These are phyloP conservation scores for Diadophis punctatus DNA, from an alignment of 2,113 vertebrate genomes.

Conservation along the genomic window DNA sequence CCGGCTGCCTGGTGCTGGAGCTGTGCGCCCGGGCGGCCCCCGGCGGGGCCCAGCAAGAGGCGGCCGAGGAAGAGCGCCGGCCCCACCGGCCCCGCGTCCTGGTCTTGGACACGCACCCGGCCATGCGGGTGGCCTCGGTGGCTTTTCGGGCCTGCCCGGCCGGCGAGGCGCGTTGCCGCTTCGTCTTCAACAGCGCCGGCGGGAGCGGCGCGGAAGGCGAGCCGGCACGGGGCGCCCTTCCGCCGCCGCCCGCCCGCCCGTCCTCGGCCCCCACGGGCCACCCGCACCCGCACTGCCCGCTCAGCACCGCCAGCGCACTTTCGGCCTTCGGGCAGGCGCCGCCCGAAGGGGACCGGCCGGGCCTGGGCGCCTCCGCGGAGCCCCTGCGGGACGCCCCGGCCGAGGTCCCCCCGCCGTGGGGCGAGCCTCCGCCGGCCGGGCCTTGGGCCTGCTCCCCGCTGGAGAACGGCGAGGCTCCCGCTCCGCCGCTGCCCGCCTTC, in stretches of 20 bases:
- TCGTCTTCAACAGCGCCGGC: background rate
- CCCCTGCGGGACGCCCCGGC: conserved; percentile 18
- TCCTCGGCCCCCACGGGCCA: background rate
- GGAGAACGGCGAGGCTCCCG: background rate
- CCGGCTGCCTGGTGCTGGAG: conserved; percentile 86
- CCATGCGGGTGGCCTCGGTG: conserved; percentile 78
- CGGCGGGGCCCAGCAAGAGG: background rate
- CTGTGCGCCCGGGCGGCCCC: conserved; percentile 57
- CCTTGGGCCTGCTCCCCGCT: too few relatives aligned
- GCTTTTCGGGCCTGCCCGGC: conserved; percentile 64
- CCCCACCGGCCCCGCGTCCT: conserved; percentile 51
- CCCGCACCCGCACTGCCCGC: conserved; percentile 23
- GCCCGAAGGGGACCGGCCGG: conserved; percentile 53
- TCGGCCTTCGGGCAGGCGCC: conserved; percentile 33
- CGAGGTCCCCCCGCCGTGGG: background rate
- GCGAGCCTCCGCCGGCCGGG: background rate
- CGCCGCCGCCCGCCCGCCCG: background rate
- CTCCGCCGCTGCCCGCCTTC: conserved; percentile 37
- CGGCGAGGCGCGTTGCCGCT: background rate
- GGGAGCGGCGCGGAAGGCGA: background rate
- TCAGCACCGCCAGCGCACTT: conserved; percentile 10
- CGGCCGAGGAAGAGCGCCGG: background rate
- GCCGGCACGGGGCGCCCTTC: background rate
- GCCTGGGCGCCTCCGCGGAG: conserved; percentile 61
- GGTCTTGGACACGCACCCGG: conserved; percentile 84